Conservation (phyloP, 2,888 invertebrate species). For the Ochropleura plecta region DNA sequence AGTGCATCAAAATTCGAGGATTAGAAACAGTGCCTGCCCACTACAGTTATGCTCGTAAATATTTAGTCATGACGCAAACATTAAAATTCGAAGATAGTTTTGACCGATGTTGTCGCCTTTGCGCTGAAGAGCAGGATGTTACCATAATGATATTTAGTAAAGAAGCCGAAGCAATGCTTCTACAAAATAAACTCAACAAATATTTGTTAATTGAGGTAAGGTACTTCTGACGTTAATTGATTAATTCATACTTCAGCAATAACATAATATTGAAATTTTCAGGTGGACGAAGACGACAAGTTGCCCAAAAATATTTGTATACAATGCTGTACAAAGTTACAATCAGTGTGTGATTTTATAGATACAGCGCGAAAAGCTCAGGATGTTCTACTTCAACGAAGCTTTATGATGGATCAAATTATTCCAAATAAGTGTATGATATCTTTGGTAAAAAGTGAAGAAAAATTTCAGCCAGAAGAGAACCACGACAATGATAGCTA, state of each 20-base stretch:
- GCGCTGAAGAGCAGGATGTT: conserved; percentile 91
- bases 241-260: neutral
- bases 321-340: conserved; percentile 91
- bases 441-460: conserved; percentile 47
- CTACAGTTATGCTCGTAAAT: conserved; percentile 49
- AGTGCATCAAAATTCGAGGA: conserved; percentile 60
- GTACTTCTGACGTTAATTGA: neutral
- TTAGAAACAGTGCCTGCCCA: conserved; percentile 48
- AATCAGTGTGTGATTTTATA: conserved; percentile 92
- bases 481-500: conserved; percentile 75
- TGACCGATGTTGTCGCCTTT: conserved; percentile 91
- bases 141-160: conserved; percentile 92
- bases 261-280: conserved; percentile 58
- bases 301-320: conserved; percentile 93
- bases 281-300: conserved; percentile 92
- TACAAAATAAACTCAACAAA: conserved; percentile 92
- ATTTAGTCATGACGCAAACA: conserved; percentile 69
- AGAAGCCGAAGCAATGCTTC: conserved; percentile 92
- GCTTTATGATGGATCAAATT: conserved; percentile 82
- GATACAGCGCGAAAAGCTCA: conserved; percentile 92
- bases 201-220: conserved; percentile 92
- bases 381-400: conserved; percentile 86
- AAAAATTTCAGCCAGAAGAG: conserved; percentile 64
- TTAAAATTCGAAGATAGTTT: conserved; percentile 73
- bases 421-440: conserved; percentile 72